These are phyloP conservation scores for Ptychoptera contaminata DNA, from an alignment of 2,888 invertebrate genomes.

Conservation along the genomic window DNA sequence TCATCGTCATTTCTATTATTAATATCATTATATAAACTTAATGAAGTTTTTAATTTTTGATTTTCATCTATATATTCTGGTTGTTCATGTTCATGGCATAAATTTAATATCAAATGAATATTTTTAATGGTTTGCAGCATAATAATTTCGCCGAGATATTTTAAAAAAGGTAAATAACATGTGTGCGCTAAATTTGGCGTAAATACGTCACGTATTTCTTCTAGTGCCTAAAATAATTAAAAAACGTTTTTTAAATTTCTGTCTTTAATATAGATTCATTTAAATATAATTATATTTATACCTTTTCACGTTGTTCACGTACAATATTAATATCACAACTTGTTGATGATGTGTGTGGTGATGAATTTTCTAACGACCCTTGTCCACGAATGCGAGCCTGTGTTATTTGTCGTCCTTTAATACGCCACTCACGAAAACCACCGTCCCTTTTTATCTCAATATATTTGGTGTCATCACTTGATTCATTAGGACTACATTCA, in stretches of 20 bases:
- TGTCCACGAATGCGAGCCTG: constrained; percentile 26
- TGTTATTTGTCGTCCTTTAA: constrained; percentile 35
- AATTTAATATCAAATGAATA: constrained; percentile 54
- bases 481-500: not conserved
- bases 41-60: not conserved
- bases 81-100: constrained; percentile 61
- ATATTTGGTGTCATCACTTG: constrained; percentile 26
- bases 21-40: constrained; percentile 14
- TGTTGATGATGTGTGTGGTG: constrained; percentile 32
- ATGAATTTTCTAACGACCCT: constrained; percentile 42
- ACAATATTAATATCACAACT: constrained; percentile 16
- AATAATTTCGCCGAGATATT: constrained; percentile 52
- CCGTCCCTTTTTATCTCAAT: constrained; percentile 44
- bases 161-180: constrained; percentile 60
- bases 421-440: constrained; percentile 42
- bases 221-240: constrained; percentile 34
- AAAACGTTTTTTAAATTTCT: not conserved
- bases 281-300: not conserved
- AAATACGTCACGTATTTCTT: constrained; percentile 70
- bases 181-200: constrained; percentile 70
- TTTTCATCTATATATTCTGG: constrained; percentile 17
- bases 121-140: constrained; percentile 62
- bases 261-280: constrained; percentile 21
- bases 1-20: constrained; percentile 17
- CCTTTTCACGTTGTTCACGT: constrained; percentile 16